A percentile compares a stretch with the other conserved stretches of the same genome.
phyloP scores from a whole-genome alignment of 1,140 invertebrate genomes.

The Listronotus bonariensis region DNA sequence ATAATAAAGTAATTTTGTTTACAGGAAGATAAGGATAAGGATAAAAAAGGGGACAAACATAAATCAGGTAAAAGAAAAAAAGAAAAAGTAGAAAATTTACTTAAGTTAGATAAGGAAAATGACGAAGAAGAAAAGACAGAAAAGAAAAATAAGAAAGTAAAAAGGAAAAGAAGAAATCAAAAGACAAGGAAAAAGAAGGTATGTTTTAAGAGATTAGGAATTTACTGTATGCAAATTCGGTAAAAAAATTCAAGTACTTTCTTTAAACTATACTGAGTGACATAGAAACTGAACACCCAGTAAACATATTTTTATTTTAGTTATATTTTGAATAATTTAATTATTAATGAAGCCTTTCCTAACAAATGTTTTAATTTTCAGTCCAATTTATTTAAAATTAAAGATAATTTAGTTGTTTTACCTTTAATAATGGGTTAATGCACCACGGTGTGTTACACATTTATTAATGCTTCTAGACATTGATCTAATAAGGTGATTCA shows the following conservation, averaged over 20 bases:
- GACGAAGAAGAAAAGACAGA: conserved; percentile 29
- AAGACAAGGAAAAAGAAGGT: conserved; percentile 57
- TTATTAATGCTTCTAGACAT: too few relatives aligned
- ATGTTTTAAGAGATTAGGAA: conserved; percentile 29
- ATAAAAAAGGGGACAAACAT: conserved; percentile 53
- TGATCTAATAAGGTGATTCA: too few relatives aligned
- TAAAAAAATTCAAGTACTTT: neutral
- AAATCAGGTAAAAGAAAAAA: conserved; percentile 51
- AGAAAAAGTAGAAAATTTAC: conserved; percentile 30
- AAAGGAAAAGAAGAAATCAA: conserved; percentile 44
- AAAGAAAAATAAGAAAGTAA: conserved; percentile 45
- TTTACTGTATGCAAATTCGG: conserved; percentile 14
- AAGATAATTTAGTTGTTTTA: too few relatives aligned
- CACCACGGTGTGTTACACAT: too few relatives aligned
- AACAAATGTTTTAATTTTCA: too few relatives aligned
- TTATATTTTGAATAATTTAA: too few relatives aligned
- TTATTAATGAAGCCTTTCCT: too few relatives aligned
- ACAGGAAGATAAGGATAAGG: conserved; percentile 49
- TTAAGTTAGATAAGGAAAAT: conserved; percentile 40
- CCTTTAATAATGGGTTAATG: too few relatives aligned
- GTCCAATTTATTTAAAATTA: too few relatives aligned
- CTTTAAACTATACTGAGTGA: neutral
- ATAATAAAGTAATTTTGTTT: neutral
- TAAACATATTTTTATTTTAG: too few relatives aligned
- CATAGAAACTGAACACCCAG: too few relatives aligned